Evolutionary conservation across 2,888 invertebrate genomes (phyloP).

Genomic region (Laspeyria flexula): DNA sequence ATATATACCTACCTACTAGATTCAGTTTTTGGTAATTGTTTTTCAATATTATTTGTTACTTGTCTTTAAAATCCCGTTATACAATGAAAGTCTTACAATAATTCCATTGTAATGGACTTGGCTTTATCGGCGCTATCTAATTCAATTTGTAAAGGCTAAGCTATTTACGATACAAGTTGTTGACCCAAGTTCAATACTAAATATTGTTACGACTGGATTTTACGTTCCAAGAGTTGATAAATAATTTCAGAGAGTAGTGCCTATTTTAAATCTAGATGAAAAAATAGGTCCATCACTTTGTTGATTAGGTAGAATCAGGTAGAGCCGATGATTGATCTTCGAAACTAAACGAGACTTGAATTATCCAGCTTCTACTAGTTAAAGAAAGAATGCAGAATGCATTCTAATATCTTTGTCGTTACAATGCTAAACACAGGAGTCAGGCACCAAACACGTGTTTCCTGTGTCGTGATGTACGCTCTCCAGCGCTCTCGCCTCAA

Average conservation of each 20-base stretch:
- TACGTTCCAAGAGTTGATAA: background rate
- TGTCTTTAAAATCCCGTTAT: conserved; percentile 41
- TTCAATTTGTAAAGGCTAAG: conserved; percentile 65
- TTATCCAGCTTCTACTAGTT: background rate
- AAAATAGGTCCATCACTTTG: too few species aligned
- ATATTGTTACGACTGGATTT: background rate
- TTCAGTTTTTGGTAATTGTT: too few species aligned
- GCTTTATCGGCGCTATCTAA: conserved; percentile 54
- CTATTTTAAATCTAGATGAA: background rate
- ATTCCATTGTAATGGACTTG: conserved; percentile 59
- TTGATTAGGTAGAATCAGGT: too few species aligned
- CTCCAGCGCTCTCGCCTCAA: conserved; percentile 24
- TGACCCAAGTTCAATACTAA: conserved; percentile 55
- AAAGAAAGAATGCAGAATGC: conserved; percentile 18
- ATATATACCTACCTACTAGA: too few species aligned
- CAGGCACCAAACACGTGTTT: conserved; percentile 47
- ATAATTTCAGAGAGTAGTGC: background rate
- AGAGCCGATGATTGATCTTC: too few species aligned
- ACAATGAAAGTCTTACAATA: conserved; percentile 60
- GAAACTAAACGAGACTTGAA: background rate
- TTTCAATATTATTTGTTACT: background rate
- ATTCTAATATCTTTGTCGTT: conserved; percentile 38
- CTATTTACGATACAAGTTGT: conserved; percentile 60
- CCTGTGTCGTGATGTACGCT: conserved; percentile 41
- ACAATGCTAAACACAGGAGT: conserved; percentile 36